These are phyloP conservation scores for Myxocyprinus asiaticus DNA, from an alignment of 2,113 vertebrate species.

Conservation along the genomic window DNA sequence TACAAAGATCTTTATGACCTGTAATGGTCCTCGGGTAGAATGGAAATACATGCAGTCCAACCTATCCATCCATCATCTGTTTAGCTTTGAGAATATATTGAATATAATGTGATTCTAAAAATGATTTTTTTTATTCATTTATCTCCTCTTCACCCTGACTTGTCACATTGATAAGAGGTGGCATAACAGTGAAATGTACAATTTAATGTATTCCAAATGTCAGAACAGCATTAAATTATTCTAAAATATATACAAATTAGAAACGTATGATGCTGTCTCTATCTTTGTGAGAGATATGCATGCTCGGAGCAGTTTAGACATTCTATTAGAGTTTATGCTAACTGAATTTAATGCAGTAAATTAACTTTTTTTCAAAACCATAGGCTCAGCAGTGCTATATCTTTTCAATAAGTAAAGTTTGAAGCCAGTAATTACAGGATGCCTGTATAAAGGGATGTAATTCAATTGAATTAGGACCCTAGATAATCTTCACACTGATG, in stretches of 20 bases:
- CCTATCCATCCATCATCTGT: no score
- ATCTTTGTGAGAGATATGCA: slow-evolving; percentile 32
- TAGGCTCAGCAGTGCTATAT: slow-evolving; percentile 1
- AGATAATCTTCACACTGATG: slow-evolving; percentile 34
- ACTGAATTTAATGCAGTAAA: slow-evolving; percentile 30
- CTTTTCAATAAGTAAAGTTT: slow-evolving; percentile 34
- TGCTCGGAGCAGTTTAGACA: slow-evolving; percentile 27
- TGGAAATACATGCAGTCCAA: no score
- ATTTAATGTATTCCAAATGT: slow-evolving; percentile 14
- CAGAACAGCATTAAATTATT: not conserved
- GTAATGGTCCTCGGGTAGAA: no score
- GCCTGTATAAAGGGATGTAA: slow-evolving; percentile 26
- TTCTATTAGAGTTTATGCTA: slow-evolving; percentile 31
- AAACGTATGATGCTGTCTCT: slow-evolving; percentile 15
- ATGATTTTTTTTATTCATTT: no score
- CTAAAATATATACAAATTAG: not conserved
- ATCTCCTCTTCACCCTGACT: no score
- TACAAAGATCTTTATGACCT: no score
- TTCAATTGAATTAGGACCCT: slow-evolving; percentile 29
- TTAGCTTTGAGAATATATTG: no score
- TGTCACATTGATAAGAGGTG: no score
- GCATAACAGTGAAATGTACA: not conserved
- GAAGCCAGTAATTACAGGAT: slow-evolving; percentile 27
- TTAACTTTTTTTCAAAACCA: not conserved
- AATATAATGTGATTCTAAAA: no score